phyloP scores from a whole-genome alignment of 2,888 invertebrate genomes.

The Thecophora atra region DNA sequence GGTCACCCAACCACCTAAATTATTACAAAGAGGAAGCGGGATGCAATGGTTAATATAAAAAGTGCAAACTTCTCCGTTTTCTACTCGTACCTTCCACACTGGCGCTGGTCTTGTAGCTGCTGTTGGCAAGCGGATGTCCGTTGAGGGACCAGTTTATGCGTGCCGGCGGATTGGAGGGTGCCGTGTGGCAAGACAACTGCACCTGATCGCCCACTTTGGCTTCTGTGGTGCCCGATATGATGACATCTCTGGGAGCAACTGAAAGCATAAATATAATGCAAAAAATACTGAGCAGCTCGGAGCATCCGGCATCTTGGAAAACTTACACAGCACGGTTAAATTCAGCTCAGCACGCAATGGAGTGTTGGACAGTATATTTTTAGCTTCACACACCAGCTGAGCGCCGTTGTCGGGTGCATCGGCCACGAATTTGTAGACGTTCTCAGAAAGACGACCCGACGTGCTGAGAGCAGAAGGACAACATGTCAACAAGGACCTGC shows the following conservation, averaged over 20 bases:
- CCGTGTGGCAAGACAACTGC: slow-evolving; percentile 56
- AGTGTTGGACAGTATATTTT: slow-evolving; percentile 57
- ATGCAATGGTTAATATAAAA: neutral
- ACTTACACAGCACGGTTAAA: slow-evolving; percentile 61
- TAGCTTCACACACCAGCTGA: slow-evolving; percentile 60
- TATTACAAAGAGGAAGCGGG: too few species aligned
- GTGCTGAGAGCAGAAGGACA: slow-evolving; percentile 47
- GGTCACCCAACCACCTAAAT: slow-evolving; percentile 59
- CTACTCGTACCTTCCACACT: slow-evolving; percentile 47
- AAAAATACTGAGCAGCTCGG: neutral
- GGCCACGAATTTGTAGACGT: slow-evolving; percentile 59
- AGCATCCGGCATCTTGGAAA: neutral
- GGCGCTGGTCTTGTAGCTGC: slow-evolving; percentile 51
- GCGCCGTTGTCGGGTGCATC: slow-evolving; percentile 57
- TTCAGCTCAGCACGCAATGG: slow-evolving; percentile 58
- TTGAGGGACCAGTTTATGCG: slow-evolving; percentile 62
- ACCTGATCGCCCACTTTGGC: slow-evolving; percentile 58
- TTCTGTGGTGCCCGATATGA: slow-evolving; percentile 56
- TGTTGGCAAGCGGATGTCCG: slow-evolving; percentile 56
- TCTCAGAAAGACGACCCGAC: slow-evolving; percentile 62
- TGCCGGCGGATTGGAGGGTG: slow-evolving; percentile 61
- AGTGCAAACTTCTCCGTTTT: neutral
- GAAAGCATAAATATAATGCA: too few species aligned
- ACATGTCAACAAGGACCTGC: neutral
- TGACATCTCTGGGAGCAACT: slow-evolving; percentile 61